Conservation (phyloP, 1,140 invertebrate species). For the Sycophila sp. region DNA sequence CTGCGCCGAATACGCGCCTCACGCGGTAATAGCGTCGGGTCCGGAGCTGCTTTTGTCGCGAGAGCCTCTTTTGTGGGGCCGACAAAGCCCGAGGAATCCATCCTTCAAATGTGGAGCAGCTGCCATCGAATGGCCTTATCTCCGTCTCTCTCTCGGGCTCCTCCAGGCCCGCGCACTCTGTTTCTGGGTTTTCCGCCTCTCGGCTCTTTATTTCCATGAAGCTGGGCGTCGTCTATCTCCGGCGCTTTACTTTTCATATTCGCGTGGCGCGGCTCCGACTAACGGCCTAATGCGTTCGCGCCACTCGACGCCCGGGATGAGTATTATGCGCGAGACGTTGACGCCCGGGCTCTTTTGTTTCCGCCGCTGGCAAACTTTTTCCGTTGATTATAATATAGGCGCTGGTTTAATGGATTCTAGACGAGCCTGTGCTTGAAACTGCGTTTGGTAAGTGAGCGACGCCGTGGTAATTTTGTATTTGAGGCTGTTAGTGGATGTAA, state of each 20-base stretch:
- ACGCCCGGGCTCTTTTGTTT: conserved; percentile 10
- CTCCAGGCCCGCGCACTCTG: not conserved
- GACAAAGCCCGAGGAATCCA: conserved; percentile 63
- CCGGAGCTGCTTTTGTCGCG: conserved; percentile 51
- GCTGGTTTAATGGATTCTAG: no score
- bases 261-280: not conserved
- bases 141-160: conserved; percentile 5
- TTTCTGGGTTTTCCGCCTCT: not conserved
- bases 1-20: not conserved
- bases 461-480: no score
- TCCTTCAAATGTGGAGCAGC: conserved; percentile 65
- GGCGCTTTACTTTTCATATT: not conserved
- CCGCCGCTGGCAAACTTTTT: not conserved
- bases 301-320: not conserved
- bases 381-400: conserved; percentile 3
- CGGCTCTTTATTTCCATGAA: not conserved
- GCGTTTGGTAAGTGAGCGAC: no score
- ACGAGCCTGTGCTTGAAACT: no score
- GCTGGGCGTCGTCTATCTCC: no score
- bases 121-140: conserved; percentile 55
- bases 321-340: not conserved
- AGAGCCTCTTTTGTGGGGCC: conserved; percentile 58
- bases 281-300: conserved; percentile 6
- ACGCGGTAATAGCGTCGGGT: not conserved
- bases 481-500: no score